These are phyloP conservation scores for Zaprionus gabonicus DNA, from an alignment of 1,140 invertebrate genomes.

Conservation along the genomic window DNA sequence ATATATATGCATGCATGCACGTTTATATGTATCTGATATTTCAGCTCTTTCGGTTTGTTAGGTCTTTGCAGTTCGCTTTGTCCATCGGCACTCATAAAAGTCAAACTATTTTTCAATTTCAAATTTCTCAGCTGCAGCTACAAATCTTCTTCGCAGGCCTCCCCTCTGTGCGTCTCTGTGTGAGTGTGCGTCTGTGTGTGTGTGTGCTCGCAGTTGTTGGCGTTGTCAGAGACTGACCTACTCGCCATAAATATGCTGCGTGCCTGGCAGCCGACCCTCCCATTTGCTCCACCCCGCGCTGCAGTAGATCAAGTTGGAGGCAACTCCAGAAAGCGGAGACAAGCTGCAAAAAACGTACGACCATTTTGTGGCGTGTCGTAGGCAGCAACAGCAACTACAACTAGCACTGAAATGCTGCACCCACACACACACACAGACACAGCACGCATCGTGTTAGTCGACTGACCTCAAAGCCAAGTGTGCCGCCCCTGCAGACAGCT, in stretches of 20 bases:
- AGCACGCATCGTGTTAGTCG: conserved; percentile 55
- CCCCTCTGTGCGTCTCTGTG: conserved; percentile 20
- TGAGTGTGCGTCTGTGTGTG: conserved; percentile 23
- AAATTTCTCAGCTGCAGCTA: conserved; percentile 77
- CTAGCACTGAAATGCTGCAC: conserved; percentile 1
- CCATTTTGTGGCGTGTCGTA: conserved; percentile 67
- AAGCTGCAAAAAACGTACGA: conserved; percentile 36
- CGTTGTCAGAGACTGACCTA: conserved; percentile 72
- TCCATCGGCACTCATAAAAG: conserved; percentile 76
- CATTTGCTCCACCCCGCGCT: not conserved
- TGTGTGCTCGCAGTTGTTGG: conserved; percentile 22
- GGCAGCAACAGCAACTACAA: conserved; percentile 44
- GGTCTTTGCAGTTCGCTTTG: conserved; percentile 45
- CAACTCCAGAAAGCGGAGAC: conserved; percentile 24
- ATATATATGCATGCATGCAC: not conserved
- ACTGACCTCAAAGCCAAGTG: conserved; percentile 35
- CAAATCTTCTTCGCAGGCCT: conserved; percentile 74
- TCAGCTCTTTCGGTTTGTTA: conserved; percentile 3
- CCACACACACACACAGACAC: conserved; percentile 47
- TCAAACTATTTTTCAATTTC: conserved; percentile 83
- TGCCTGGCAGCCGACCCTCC: conserved; percentile 34
- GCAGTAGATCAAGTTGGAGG: conserved; percentile 66
- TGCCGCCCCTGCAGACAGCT: conserved; percentile 30
- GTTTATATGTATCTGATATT: not conserved
- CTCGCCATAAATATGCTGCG: conserved; percentile 79